Conservation (phyloP, 2,113 vertebrate genomes). For the Hyaena hyaena region DNA sequence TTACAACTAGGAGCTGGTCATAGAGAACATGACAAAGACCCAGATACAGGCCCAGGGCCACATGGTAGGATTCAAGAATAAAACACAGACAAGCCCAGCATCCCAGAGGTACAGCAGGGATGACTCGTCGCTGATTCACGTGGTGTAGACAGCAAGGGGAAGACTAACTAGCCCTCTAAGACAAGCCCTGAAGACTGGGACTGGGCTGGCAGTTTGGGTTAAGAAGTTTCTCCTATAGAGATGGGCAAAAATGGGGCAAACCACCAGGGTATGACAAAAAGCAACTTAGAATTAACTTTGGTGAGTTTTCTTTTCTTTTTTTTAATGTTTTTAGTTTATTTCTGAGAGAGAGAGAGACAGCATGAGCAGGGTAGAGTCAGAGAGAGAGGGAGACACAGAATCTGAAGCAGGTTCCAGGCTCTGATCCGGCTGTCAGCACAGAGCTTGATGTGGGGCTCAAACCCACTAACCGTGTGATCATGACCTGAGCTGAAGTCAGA, state of each 20-base stretch:
- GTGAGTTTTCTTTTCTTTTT: not conserved
- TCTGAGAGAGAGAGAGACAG: too few species aligned
- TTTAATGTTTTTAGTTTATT: too few species aligned
- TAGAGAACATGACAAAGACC: not conserved
- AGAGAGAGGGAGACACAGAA: too few species aligned
- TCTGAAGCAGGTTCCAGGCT: too few species aligned
- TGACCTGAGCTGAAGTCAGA: too few species aligned
- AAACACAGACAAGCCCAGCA: not conserved
- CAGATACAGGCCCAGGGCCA: not conserved
- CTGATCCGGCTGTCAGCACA: too few species aligned
- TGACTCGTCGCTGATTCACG: not conserved
- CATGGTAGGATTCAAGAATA: not conserved
- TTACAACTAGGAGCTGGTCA: not conserved
- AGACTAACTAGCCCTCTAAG: not conserved
- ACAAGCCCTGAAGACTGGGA: not conserved
- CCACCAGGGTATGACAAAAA: not conserved
- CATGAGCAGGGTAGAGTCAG: too few species aligned
- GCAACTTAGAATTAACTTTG: not conserved
- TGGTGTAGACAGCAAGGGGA: too few species aligned
- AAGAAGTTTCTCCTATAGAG: not conserved
- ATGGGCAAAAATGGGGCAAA: not conserved
- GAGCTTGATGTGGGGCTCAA: too few species aligned
- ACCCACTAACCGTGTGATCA: too few species aligned
- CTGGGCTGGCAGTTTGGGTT: not conserved
- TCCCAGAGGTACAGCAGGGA: not conserved